Percentiles rank a stretch among this genome's conserved stretches.
Conservation (phyloP, 2,113 vertebrate genomes). For the Melanostigma gelatinosum region DNA sequence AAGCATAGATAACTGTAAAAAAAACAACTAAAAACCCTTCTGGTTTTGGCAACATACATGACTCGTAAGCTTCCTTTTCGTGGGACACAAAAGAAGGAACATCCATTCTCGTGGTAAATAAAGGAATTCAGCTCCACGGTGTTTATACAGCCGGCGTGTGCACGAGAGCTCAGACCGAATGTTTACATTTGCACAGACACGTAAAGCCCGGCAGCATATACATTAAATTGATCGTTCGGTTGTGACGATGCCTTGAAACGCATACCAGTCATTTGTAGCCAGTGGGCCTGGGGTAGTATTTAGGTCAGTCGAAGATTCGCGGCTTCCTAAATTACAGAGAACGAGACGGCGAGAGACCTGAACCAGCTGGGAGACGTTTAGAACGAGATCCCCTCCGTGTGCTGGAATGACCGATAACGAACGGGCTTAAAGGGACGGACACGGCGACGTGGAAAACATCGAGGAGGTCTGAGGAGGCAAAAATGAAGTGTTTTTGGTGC, state of each 20-base stretch:
- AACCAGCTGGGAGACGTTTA: conserved; percentile 67
- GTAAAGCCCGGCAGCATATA: conserved; percentile 32
- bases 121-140: conserved; percentile 28
- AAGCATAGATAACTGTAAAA: conserved; percentile 26
- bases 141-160: conserved; percentile 63
- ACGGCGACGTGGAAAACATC: conserved; percentile 37
- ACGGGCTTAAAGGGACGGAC: conserved; percentile 19
- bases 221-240: conserved; percentile 39
- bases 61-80: conserved; percentile 57
- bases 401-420: conserved; percentile 54
- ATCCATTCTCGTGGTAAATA: conserved; percentile 53
- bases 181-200: conserved; percentile 43
- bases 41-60: conserved; percentile 39
- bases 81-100: conserved; percentile 29
- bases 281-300: conserved; percentile 25
- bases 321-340: conserved; percentile 60
- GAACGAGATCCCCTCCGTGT: conserved; percentile 38
- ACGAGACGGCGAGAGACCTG: conserved; percentile 17
- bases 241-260: conserved; percentile 30
- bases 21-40: background rate
- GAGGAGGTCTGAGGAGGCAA: background rate
- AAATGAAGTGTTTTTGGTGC: too few species aligned
- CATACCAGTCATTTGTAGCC: conserved; percentile 38
- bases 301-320: conserved; percentile 67
- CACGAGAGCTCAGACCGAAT: conserved; percentile 14